Evolutionary conservation across 2,888 invertebrate species (phyloP).

Genomic region (Plebejus argus): DNA sequence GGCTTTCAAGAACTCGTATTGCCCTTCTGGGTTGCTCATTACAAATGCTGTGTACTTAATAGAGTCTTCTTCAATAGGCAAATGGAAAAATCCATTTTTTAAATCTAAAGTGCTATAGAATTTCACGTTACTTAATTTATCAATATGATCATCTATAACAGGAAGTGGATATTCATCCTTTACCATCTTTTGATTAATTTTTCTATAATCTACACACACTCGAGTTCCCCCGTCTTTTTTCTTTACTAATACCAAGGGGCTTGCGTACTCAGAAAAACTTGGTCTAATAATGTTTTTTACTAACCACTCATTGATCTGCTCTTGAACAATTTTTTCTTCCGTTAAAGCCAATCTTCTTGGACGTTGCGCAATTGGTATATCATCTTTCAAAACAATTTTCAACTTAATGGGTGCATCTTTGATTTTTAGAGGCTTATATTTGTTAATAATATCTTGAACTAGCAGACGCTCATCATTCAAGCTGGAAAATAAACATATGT

Average conservation of each 20-base stretch:
- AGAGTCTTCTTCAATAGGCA: constrained; percentile 40
- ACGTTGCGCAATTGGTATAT: constrained; percentile 41
- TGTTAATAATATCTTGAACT: constrained; percentile 23
- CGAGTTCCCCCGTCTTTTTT: constrained; percentile 12
- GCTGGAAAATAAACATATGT: too few species aligned
- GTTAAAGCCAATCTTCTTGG: constrained; percentile 41
- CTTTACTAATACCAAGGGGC: constrained; percentile 38
- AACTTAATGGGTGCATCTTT: too few species aligned
- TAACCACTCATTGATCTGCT: constrained; percentile 40
- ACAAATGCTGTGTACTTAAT: too few species aligned
- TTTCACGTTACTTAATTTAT: constrained; percentile 50
- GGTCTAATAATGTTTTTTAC: constrained; percentile 36
- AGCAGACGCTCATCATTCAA: too few species aligned
- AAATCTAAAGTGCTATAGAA: constrained; percentile 47
- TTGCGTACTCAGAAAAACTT: constrained; percentile 42
- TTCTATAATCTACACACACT: constrained; percentile 56
- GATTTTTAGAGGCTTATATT: too few species aligned
- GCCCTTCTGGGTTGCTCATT: constrained; percentile 49
- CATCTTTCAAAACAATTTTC: constrained; percentile 40
- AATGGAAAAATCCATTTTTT: constrained; percentile 56
- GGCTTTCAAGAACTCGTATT: constrained; percentile 56
- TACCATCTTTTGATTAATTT: constrained; percentile 52
- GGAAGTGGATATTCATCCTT: constrained; percentile 52
- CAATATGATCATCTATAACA: constrained; percentile 54
- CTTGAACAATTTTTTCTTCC: constrained; percentile 32